Evolutionary conservation across 2,797 vertebrate species (phyloP), one percentile per base, ranked within the genome.

Genomic region (Lutjanus campechanus): DNA sequence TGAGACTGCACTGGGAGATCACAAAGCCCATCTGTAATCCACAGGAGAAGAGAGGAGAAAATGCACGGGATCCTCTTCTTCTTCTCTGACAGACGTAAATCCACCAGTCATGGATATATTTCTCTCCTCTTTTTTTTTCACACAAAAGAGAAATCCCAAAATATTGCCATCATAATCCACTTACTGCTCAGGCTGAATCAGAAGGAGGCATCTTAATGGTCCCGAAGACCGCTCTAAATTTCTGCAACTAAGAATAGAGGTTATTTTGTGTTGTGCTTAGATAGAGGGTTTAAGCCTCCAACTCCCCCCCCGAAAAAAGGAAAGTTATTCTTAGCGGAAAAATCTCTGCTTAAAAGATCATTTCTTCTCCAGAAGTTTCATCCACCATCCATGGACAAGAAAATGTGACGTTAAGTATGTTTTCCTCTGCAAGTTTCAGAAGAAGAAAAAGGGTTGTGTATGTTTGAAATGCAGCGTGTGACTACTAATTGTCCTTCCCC

Each of bases 1-100:
- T 86, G 84, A 92, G 89, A 86, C 86, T 87, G 82, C 73, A 63
- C 84, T 80, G 65, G 58, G 68, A 85, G 87, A 91, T 87, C 88
- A 85, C 83, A 89, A 92, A 94, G 88, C 86, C 92, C 91, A 90
- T 91, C 90, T 91, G 93, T 94, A 95, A 96, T 96, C 95, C 95
- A 94, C 84, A 82, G 69, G 75, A 85, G 66, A 78, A 69, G 78
- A 89, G 64, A 81, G 71, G 77, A 76, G 70, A 81, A 89, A 89
- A 77, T 15, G 40, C 76, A 63, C 12, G 11, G 73, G 86, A 88
- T 90, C 82, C 82, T 87, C 76, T 89, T 75, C 73, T 87, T 85
- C 77, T 85, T 85, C 77, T 85, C 79, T 83, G 71, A 86, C 81
- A 83, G 81, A 81, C 59, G 68, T 91, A 93, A 90, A 93, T 95